Evolutionary conservation across 2,888 invertebrate species (phyloP), one percentile per base, ranked within the genome.

Genomic region (Aleiodes leptofemur): DNA sequence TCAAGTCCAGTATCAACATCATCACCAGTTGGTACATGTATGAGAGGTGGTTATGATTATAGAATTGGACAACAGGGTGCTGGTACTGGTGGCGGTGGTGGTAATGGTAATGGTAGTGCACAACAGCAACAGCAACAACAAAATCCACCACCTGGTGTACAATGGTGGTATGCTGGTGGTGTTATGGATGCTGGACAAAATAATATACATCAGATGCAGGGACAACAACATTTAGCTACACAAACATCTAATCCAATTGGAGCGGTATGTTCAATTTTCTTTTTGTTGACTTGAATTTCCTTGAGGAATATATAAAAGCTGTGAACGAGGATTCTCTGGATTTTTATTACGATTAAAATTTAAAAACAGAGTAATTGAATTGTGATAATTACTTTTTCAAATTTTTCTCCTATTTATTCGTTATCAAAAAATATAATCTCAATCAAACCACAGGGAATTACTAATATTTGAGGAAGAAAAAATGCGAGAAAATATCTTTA

Each of bases 81-180:
- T 34, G 23, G 23, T 23, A 48, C 74, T 61, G 51, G 82, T 38
- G 72, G 64, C 55, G 66, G 69, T 78, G 81, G 59, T 75, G 74
- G 76, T 74, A 81, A 73, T 31, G 74, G 78, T 73, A 55, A 79
- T 91, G 90, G 82, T 83, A 78, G 84, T 85, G 80, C 84, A 84
- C 74, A 81, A 57, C 86, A 80, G 85, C 88, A 76, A 85, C 86
- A 72, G 55, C 66, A 68, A 68, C 66, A 64, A 70, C 70, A 69
- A 68, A 90, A 91, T 72, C 90, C 91, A 55, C 84, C 86, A 77
- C 86, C 87, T 80, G 92, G 92, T 82, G 91, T 92, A 73, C 93
- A 93, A 86, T 95, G 95, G 93, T 95, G 95, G 95, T 95, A 95
- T 91, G 92, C 94, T 80, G 92, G 93, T 84, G 91, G 91, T 83